Percentiles rank a stretch among this genome's conserved stretches.
phyloP scores from a whole-genome alignment of 2,113 vertebrate species.

The Rhadina sibilatrix region DNA sequence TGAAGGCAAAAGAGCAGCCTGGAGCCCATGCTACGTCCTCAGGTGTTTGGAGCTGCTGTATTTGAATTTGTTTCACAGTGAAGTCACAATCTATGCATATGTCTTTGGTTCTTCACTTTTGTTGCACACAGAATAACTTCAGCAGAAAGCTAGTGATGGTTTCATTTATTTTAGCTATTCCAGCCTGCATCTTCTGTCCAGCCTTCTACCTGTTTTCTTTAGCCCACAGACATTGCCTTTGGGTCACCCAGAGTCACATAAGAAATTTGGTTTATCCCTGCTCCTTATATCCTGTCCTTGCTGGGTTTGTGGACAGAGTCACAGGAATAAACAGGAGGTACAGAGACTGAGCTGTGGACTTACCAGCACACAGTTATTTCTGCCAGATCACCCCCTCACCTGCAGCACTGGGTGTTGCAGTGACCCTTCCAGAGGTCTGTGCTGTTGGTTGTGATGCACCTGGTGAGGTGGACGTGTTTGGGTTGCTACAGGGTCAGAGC shows the following conservation, averaged over 20 bases:
- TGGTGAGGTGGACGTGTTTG: rapidly evolving
- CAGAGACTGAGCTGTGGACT: neutral
- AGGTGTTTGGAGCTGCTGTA: neutral
- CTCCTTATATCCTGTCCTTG: neutral
- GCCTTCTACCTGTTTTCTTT: neutral
- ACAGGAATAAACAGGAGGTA: neutral
- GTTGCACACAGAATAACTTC: neutral
- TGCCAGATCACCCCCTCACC: neutral
- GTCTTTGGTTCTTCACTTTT: neutral
- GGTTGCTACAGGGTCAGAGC: neutral
- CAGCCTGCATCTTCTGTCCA: neutral
- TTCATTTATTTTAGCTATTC: neutral
- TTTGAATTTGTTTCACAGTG: neutral
- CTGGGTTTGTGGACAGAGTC: neutral
- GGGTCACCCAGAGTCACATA: neutral
- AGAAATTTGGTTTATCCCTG: neutral
- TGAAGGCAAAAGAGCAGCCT: neutral
- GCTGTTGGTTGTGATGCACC: neutral
- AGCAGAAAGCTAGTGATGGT: neutral
- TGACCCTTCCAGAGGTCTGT: neutral
- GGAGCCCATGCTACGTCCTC: neutral
- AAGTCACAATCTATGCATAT: neutral
- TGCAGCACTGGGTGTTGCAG: rapidly evolving
- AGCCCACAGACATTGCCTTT: neutral
- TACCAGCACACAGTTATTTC: neutral